phyloP scores from a whole-genome alignment of 2,113 vertebrate species.

The Prunella himalayana region DNA sequence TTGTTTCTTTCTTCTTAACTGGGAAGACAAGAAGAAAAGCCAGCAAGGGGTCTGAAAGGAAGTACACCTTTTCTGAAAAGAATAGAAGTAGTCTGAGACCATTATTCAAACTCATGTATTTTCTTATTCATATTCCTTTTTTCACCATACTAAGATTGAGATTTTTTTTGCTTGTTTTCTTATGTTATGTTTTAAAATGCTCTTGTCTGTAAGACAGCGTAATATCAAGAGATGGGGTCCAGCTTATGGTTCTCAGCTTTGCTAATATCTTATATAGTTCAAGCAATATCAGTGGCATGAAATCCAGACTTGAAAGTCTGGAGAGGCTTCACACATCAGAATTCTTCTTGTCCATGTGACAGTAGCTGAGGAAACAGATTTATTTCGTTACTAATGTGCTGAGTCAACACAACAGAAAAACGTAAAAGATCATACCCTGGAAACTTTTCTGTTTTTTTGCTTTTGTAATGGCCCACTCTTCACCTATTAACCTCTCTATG shows the following conservation, averaged over 20 bases:
- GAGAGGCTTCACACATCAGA: not conserved
- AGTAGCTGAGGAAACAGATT: not conserved
- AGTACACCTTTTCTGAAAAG: not conserved
- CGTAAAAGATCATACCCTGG: not conserved
- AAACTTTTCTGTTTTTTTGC: not conserved
- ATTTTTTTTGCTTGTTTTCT: not conserved
- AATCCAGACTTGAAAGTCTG: not conserved
- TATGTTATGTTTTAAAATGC: not conserved
- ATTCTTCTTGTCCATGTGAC: not conserved
- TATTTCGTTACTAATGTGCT: not conserved
- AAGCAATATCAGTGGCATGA: not conserved
- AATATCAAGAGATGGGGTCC: not conserved
- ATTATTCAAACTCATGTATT: not conserved
- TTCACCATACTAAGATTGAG: not conserved
- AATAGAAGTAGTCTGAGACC: not conserved
- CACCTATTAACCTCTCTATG: not conserved
- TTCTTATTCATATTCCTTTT: not conserved
- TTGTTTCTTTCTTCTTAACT: not conserved
- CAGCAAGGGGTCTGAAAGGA: not conserved
- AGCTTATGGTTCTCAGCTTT: not conserved
- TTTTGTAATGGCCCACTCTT: not conserved
- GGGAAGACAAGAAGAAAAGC: not conserved
- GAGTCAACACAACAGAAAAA: not conserved
- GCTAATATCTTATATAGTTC: not conserved
- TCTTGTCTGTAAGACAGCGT: not conserved